A percentile compares a stretch with the other conserved stretches of the same genome.
These are phyloP conservation scores for Glyphotaelius pellucidus DNA, from an alignment of 2,888 invertebrate species.

Conservation along the genomic window DNA sequence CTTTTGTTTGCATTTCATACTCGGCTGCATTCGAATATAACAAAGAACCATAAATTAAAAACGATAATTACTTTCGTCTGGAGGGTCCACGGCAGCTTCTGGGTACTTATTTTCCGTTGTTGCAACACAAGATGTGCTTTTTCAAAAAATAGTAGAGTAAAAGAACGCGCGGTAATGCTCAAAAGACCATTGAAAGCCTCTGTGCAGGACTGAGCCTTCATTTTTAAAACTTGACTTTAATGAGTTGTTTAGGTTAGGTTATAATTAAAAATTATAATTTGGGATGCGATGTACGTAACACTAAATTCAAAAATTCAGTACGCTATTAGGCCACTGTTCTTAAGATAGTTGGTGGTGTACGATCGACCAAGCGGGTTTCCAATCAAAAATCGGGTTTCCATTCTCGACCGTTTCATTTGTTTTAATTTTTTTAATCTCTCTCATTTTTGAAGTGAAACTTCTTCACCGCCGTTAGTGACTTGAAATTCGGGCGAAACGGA, in stretches of 20 bases:
- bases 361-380: too few species aligned
- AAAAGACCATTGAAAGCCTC: conserved; percentile 9
- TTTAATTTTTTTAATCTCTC: too few species aligned
- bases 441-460: too few species aligned
- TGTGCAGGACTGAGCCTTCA: not conserved
- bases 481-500: too few species aligned
- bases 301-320: too few species aligned
- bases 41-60: conserved; percentile 55
- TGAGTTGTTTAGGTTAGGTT: not conserved
- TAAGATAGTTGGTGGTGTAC: too few species aligned
- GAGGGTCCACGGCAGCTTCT: conserved; percentile 45
- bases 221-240: not conserved
- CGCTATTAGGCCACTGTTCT: too few species aligned
- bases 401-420: too few species aligned
- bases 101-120: conserved; percentile 10
- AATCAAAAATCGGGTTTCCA: too few species aligned
- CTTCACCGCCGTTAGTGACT: too few species aligned
- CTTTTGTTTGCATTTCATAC: conserved; percentile 50
- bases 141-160: not conserved
- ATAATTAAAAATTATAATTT: too few species aligned
- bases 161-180: not conserved
- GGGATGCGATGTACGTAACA: too few species aligned
- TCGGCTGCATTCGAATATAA: conserved; percentile 37
- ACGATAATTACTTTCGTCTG: conserved; percentile 50
- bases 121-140: not conserved